Evolutionary conservation across 2,888 invertebrate species (phyloP), one percentile per base, ranked within the genome.

Genomic region (Gastrophysa polygoni): DNA sequence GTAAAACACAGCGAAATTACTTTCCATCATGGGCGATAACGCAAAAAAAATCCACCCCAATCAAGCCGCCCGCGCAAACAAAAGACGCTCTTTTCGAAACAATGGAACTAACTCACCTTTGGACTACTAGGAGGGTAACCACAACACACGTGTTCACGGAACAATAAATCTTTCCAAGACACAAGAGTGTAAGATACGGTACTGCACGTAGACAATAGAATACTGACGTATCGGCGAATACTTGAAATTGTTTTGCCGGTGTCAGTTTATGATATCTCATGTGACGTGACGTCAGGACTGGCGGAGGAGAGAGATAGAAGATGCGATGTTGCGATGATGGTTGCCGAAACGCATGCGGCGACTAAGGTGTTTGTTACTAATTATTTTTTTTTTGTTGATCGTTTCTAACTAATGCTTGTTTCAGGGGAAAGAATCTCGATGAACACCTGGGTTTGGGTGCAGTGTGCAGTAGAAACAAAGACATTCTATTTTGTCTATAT

Each of bases 211-310:
- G 60, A 72, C 73, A 73, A 73, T 73, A 73, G 71, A 71, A 72
- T 63, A 78, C 78, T 77, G 74, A 76, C 73, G 76, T 77, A 76
- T 75, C 75, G 71, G 70, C 69, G 72, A 75, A 78, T 78, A 73
- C 76, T 77, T 78, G 75, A 73, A 78, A 80, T 80, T 79, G 78
- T 78, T 80, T 77, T 75, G 73, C 72, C 67, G 59, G 64, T 68
- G 61, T 65, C 64, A 61, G 61, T 59, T 76, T 76, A 73, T 77
- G 78, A 78, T 78, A 78, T 77, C 75, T 78, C 79, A 79, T 78
- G 78, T 79, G 79, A 79, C 77, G 72, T 67, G 78, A 80, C 80
- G 80, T 80, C 79, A 78, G 57, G 61, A 59, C 32, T 29, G 61
- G 61, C 59, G 63, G 59, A 63, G 56, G 11, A 32, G 32, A 7